A percentile compares a stretch with the other conserved stretches of the same genome.
phyloP scores from a whole-genome alignment of 92 coral and sea anemone species.

The Parazoanthus atlanticus region DNA sequence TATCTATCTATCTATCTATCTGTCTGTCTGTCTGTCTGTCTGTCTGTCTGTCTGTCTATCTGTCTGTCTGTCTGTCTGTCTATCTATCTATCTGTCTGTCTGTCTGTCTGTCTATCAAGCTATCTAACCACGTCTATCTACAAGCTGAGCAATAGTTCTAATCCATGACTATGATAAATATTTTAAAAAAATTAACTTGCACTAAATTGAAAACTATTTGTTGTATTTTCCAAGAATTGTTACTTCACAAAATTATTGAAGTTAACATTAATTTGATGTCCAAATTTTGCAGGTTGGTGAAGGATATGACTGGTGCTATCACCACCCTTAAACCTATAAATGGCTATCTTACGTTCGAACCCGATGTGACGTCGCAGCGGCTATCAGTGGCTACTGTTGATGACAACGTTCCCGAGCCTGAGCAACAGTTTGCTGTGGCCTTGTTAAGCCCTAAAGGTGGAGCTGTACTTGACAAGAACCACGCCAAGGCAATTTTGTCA shows the following conservation, averaged over 20 bases:
- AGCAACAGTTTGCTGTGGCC: conserved; percentile 63
- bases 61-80: no score
- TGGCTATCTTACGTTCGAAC: conserved; percentile 77
- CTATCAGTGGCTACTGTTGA: conserved; percentile 67
- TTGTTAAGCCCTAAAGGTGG: conserved; percentile 88
- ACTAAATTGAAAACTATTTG: no score
- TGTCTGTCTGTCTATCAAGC: no score
- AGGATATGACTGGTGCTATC: conserved; percentile 61
- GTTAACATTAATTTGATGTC: neutral
- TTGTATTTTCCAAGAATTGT: neutral
- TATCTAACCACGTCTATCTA: neutral
- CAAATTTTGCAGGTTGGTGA: conserved; percentile 54
- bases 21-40: no score
- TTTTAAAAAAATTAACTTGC: no score
- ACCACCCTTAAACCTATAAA: conserved; percentile 70
- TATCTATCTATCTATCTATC: no score
- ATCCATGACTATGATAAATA: no score
- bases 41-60: no score
- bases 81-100: no score
- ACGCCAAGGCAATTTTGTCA: conserved; percentile 58
- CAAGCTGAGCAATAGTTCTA: no score
- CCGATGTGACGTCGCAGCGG: conserved; percentile 50
- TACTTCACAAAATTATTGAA: no score
- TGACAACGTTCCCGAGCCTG: conserved; percentile 71
- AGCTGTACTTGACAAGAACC: conserved; percentile 63